Evolutionary conservation across 2,797 vertebrate species (phyloP), one percentile per base, ranked within the genome.

Genomic region (Dryobates pubescens): DNA sequence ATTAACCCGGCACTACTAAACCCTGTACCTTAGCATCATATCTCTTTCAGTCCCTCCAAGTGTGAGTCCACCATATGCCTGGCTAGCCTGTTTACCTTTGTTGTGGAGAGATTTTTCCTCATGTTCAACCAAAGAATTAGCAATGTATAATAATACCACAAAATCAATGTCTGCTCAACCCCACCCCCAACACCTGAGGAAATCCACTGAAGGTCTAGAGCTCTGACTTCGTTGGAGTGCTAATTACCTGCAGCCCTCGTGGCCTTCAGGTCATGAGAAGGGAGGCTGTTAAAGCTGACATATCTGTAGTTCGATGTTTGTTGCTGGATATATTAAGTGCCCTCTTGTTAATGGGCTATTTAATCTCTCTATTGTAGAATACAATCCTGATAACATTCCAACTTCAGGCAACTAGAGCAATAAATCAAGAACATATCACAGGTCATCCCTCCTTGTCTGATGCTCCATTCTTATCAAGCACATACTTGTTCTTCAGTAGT

Each of bases 321-420:
- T 56, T 4, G 59, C 17, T 70, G 51, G 30, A 20, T 86, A 30
- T 77, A 53, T 62, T 68, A 82, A 88, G 30, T 76, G 67, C 24
- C 9, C 19, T 89, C 2, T 16, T 84, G 14, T 26, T 82, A 70
- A 38, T 61, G 62, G 47, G 84, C 75, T 68, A 57, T 76, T 0
- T 62, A 43, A 1, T 73, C 14, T 90, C 45, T 81, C 62, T 83
- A 68, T 61, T 67, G n/a, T 51, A 67, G 76, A 10, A 30, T 72
- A 36, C 19, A 84, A n/a, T 57, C 34, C 38, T 89, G 85, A 85
- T 90, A 77, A 91, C 86, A 85, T 87, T 74, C 36, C 62, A 74
- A n/a, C 41, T 90, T 84, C 12, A 54, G 41, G 18, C 54, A 70
- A n/a, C 45, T 68, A 43, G 36, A 76, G 11, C 30, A 69, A 65